phyloP scores from a whole-genome alignment of 1,140 invertebrate genomes.

The Micrasema minimum region DNA sequence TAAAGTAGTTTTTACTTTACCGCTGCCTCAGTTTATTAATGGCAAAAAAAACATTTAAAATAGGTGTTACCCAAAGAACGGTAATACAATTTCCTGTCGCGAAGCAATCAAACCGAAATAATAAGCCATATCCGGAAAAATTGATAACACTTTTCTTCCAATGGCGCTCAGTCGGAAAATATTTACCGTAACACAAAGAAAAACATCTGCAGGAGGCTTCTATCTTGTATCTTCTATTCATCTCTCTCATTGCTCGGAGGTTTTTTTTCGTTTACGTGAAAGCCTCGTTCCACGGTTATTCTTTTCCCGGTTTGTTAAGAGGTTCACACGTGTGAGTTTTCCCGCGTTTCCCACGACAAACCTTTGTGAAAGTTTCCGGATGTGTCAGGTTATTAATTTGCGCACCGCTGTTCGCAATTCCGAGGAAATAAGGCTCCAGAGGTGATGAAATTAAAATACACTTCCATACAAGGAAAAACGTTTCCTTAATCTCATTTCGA shows the following conservation, averaged over 20 bases:
- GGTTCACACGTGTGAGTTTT: slow-evolving; percentile 33
- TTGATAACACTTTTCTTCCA: slow-evolving; percentile 47
- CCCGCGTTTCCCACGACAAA: slow-evolving; percentile 37
- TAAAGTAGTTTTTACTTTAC: too few species aligned
- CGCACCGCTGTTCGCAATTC: slow-evolving; percentile 22
- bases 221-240: slow-evolving; percentile 44
- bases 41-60: too few species aligned
- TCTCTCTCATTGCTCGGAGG: slow-evolving; percentile 38
- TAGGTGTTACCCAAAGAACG: slow-evolving; percentile 8
- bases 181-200: slow-evolving; percentile 48
- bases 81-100: slow-evolving; percentile 41
- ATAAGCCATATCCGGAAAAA: slow-evolving; percentile 51
- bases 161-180: slow-evolving; percentile 42
- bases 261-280: slow-evolving; percentile 40
- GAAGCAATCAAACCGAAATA: slow-evolving; percentile 50
- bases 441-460: slow-evolving; percentile 38
- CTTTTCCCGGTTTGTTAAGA: slow-evolving; percentile 48
- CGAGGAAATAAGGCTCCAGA: neutral
- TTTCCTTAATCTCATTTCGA: slow-evolving; percentile 4
- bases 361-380: slow-evolving; percentile 43
- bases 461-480: slow-evolving; percentile 2
- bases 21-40: too few species aligned
- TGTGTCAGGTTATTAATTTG: slow-evolving; percentile 46
- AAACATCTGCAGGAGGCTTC: slow-evolving; percentile 44
- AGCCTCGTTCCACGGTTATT: slow-evolving; percentile 43